phyloP scores from a whole-genome alignment of 2,888 invertebrate species.

The Timema cristinae region DNA sequence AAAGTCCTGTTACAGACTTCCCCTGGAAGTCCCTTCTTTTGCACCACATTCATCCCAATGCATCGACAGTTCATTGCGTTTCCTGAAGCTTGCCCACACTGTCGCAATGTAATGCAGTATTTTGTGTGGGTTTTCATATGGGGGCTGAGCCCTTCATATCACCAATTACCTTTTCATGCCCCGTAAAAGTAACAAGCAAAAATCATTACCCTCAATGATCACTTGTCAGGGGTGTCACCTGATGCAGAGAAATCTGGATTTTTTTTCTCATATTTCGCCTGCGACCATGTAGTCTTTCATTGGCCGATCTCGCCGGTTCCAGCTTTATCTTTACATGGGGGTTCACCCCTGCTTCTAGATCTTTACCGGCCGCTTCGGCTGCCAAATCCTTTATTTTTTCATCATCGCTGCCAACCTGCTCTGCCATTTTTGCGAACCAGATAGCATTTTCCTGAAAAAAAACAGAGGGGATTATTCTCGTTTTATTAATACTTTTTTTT shows the following conservation, averaged over 20 bases:
- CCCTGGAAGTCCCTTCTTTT: constrained; percentile 62
- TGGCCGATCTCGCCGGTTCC: constrained; percentile 38
- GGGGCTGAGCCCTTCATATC: constrained; percentile 55
- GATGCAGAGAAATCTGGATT: constrained; percentile 30
- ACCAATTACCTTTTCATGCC: constrained; percentile 44
- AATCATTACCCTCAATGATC: constrained; percentile 29
- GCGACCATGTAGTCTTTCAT: constrained; percentile 28
- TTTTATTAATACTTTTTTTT: no score
- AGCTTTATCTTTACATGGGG: constrained; percentile 34
- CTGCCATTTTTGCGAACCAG: constrained; percentile 23
- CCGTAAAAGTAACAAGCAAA: constrained; percentile 43
- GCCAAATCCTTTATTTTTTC: constrained; percentile 23
- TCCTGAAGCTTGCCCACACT: constrained; percentile 61
- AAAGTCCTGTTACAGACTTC: constrained; percentile 59
- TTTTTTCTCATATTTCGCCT: constrained; percentile 31
- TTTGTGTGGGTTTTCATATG: constrained; percentile 61
- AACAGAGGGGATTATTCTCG: not conserved
- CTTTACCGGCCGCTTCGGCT: constrained; percentile 37
- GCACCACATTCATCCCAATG: constrained; percentile 62
- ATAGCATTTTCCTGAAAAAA: constrained; percentile 22
- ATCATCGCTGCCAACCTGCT: constrained; percentile 27
- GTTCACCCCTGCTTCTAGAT: constrained; percentile 23
- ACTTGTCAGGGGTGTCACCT: constrained; percentile 39
- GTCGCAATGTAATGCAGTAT: constrained; percentile 63
- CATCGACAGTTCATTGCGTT: constrained; percentile 56